Evolutionary conservation across 2,113 vertebrate species (phyloP).

Genomic region (Lepus europaeus): DNA sequence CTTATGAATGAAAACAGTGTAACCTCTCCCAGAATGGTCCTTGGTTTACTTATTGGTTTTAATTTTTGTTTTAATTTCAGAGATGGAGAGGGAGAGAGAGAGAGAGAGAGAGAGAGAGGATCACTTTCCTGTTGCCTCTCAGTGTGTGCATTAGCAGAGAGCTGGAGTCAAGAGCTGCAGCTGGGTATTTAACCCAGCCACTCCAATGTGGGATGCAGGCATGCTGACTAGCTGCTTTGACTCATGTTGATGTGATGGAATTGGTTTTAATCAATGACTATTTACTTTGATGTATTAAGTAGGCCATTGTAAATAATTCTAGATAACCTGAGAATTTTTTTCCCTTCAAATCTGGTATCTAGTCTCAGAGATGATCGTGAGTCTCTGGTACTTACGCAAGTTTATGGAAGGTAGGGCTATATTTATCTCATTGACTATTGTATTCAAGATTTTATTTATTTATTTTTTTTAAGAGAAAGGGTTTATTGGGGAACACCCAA

Average conservation of each 20-base stretch:
- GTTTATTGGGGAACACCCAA: too few relatives aligned
- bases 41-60: neutral
- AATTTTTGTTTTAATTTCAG: too few relatives aligned
- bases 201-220: too few relatives aligned
- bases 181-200: too few relatives aligned
- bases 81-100: too few relatives aligned
- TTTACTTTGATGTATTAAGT: neutral
- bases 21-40: neutral
- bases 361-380: neutral
- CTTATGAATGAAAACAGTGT: neutral
- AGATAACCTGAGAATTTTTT: conserved; percentile 4
- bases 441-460: neutral
- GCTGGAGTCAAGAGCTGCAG: too few relatives aligned
- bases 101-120: too few relatives aligned
- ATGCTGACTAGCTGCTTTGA: too few relatives aligned
- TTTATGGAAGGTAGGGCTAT: neutral
- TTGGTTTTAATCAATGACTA: neutral
- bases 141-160: too few relatives aligned
- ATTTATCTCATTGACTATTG: neutral
- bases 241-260: neutral
- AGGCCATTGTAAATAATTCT: neutral
- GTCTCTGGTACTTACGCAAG: neutral
- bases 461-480: too few relatives aligned
- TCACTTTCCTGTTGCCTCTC: too few relatives aligned
- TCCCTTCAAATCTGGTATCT: neutral